These are phyloP conservation scores for Tenthredo mesomela DNA, from an alignment of 2,888 invertebrate species.

Conservation along the genomic window DNA sequence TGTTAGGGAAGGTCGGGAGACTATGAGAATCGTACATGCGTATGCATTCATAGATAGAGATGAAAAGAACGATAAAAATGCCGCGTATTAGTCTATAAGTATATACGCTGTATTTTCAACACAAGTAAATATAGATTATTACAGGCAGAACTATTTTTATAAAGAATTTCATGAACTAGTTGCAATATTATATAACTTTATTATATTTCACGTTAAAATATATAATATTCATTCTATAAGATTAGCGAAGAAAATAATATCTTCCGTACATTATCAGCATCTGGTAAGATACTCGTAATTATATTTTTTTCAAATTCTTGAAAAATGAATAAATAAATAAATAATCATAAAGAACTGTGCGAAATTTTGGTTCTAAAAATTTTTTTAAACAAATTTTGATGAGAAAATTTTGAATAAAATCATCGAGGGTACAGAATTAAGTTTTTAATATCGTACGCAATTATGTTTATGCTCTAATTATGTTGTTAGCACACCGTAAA, in stretches of 20 bases:
- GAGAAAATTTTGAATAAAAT: background rate
- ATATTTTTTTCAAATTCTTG: background rate
- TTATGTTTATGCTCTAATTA: background rate
- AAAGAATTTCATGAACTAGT: background rate
- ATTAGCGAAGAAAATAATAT: background rate
- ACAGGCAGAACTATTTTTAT: background rate
- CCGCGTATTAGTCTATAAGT: background rate
- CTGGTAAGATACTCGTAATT: background rate
- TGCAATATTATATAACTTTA: too few relatives aligned
- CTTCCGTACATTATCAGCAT: background rate
- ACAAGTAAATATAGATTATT: background rate
- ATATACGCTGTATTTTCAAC: background rate
- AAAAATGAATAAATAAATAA: background rate
- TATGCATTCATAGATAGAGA: background rate
- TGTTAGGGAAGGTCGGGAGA: background rate
- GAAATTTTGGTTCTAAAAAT: background rate
- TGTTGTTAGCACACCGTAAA: background rate
- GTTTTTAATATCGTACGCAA: background rate
- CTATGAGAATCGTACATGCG: background rate
- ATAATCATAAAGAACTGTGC: background rate
- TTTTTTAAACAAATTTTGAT: background rate
- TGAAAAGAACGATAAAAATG: background rate
- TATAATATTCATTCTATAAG: background rate
- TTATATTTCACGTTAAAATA: background rate
- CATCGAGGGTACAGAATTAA: background rate